phyloP scores from a whole-genome alignment of 2,113 vertebrate species.

The Scytalopus superciliaris region DNA sequence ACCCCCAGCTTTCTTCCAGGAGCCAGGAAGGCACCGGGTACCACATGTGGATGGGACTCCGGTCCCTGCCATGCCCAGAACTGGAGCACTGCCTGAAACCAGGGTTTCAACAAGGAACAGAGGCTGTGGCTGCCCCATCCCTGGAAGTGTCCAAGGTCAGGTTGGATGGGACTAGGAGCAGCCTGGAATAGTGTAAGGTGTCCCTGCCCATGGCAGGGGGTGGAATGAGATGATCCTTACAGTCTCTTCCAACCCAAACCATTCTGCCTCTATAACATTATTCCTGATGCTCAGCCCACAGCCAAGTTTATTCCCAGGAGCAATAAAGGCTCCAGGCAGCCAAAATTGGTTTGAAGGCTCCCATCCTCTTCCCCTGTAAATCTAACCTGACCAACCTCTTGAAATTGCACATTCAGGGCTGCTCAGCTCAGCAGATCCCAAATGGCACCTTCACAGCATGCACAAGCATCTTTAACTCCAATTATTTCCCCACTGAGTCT shows the following conservation, averaged over 20 bases:
- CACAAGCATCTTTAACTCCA: rapidly evolving
- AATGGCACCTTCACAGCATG: rapidly evolving
- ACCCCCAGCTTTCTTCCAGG: not conserved
- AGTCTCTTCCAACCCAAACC: not conserved
- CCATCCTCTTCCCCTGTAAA: not conserved
- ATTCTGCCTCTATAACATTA: not conserved
- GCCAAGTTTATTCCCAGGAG: constrained; percentile 45
- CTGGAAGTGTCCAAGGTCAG: not conserved
- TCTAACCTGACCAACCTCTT: rapidly evolving
- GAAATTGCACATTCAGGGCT: not conserved
- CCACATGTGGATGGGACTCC: rapidly evolving
- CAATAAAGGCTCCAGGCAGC: not conserved
- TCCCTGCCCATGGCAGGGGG: not conserved
- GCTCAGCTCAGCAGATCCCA: not conserved
- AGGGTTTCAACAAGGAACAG: not conserved
- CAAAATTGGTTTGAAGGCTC: rapidly evolving
- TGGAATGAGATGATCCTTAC: not conserved
- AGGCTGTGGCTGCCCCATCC: not conserved
- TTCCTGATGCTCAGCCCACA: not conserved
- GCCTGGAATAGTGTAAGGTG: not conserved
- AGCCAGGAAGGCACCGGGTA: not conserved
- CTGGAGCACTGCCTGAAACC: rapidly evolving
- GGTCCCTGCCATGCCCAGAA: not conserved
- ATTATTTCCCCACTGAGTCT: not conserved
- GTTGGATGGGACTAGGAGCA: not conserved